phyloP scores from a whole-genome alignment of 64 coral and sea anemone genomes.

The Stichodactyla mertensii region DNA sequence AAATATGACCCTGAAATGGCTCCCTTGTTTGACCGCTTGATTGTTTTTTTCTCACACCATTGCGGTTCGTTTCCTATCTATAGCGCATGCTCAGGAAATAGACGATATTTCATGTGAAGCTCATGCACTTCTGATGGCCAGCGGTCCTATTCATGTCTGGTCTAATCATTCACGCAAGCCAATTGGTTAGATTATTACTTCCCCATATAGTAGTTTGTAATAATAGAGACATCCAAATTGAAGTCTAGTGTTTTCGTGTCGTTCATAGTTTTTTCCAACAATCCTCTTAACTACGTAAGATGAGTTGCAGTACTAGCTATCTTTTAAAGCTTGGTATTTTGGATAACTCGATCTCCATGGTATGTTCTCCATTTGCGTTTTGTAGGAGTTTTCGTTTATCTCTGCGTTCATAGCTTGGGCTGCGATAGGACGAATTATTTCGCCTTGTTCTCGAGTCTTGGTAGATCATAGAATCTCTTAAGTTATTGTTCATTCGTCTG shows the following conservation, averaged over 20 bases:
- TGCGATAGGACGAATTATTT: not conserved
- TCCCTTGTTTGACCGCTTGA: not conserved
- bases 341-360: not conserved
- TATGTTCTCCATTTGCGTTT: not conserved
- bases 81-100: not conserved
- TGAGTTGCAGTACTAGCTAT: not conserved
- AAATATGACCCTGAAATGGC: not conserved
- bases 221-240: too few species aligned
- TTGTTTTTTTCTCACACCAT: not conserved
- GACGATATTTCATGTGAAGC: not conserved
- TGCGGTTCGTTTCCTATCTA: not conserved
- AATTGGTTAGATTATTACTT: too few species aligned
- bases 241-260: too few species aligned
- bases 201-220: too few species aligned
- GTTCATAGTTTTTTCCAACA: too few species aligned
- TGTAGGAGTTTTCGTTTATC: not conserved
- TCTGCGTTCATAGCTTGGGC: not conserved
- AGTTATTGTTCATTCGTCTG: not conserved
- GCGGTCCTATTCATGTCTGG: too few species aligned
- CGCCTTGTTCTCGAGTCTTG: not conserved
- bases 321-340: not conserved
- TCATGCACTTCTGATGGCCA: not conserved
- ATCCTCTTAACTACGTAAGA: too few species aligned
- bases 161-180: too few species aligned
- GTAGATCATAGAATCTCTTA: constrained; percentile 6